Conservation (phyloP, 1,140 invertebrate genomes). For the Drosophila fuyamai region DNA sequence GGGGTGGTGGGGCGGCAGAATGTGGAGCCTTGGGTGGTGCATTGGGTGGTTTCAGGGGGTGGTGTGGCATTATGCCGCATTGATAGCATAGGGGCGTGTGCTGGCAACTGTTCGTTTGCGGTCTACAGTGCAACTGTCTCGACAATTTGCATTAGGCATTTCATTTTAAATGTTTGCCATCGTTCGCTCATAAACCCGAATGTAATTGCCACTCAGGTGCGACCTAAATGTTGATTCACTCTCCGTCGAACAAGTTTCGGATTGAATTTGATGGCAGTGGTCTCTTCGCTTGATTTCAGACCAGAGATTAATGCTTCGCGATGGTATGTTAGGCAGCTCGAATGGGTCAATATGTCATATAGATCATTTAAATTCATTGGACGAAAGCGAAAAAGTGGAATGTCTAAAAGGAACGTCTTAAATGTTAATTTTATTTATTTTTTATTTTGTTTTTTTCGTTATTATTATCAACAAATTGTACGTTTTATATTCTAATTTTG, state of each 20-base stretch:
- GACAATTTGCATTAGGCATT: constrained; percentile 80
- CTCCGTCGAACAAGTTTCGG: constrained; percentile 1
- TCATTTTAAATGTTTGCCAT: constrained; percentile 77
- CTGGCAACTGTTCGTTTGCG: constrained; percentile 32
- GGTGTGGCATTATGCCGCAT: constrained; percentile 19
- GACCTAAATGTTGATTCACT: constrained; percentile 32
- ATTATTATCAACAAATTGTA: too few relatives aligned
- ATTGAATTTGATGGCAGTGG: constrained; percentile 15
- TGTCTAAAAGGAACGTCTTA: too few relatives aligned
- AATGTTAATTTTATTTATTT: too few relatives aligned
- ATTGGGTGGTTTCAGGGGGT: background rate
- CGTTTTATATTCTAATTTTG: too few relatives aligned
- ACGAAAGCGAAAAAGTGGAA: too few relatives aligned
- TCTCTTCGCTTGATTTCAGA: background rate
- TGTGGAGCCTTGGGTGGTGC: constrained; percentile 8
- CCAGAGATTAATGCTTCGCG: background rate
- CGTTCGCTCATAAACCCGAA: constrained; percentile 57
- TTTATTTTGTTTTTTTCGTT: too few relatives aligned
- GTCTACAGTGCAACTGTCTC: constrained; percentile 35
- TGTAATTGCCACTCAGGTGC: constrained; percentile 70
- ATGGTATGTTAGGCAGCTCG: background rate
- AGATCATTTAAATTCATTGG: too few relatives aligned
- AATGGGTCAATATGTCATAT: background rate
- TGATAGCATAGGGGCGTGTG: constrained; percentile 47
- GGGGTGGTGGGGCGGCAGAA: background rate